Evolutionary conservation across 37 sponge, comb jelly and placozoan species (phyloP).

Genomic region (Ephydatia muelleri): DNA sequence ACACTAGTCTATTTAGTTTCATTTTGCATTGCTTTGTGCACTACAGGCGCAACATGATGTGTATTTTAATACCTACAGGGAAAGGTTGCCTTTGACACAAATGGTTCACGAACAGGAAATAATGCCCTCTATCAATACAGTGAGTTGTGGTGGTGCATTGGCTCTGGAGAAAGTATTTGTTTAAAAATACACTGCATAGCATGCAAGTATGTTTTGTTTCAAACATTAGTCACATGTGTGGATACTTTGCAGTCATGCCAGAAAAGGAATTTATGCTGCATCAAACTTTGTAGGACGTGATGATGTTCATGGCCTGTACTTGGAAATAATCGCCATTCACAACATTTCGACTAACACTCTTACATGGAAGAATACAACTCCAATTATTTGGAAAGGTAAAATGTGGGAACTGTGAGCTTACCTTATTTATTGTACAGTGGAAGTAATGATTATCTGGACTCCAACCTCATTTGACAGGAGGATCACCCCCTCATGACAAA

Average conservation of each 20-base stretch:
- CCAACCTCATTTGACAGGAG: background rate
- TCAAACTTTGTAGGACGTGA: background rate
- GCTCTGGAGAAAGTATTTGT: too few species aligned
- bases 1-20: too few species aligned
- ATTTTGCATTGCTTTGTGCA: too few species aligned
- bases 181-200: too few species aligned
- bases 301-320: background rate
- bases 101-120: conserved; percentile 11
- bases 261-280: too few species aligned
- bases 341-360: background rate
- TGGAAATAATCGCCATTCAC: background rate
- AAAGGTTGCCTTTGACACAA: conserved; percentile 8
- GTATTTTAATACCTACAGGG: conserved; percentile 8
- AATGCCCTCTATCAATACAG: conserved; percentile 5
- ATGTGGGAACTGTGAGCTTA: too few species aligned
- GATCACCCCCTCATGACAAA: conserved; percentile 4
- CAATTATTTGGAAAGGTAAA: background rate
- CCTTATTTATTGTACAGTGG: background rate
- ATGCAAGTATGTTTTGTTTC: background rate
- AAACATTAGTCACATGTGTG: too few species aligned
- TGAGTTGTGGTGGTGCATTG: background rate
- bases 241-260: too few species aligned
- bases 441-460: background rate
- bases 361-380: background rate
- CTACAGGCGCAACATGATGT: too few species aligned